Base-by-base conservation (phyloP, 2,888 invertebrate species). In the Drosophila colorata region DNA sequence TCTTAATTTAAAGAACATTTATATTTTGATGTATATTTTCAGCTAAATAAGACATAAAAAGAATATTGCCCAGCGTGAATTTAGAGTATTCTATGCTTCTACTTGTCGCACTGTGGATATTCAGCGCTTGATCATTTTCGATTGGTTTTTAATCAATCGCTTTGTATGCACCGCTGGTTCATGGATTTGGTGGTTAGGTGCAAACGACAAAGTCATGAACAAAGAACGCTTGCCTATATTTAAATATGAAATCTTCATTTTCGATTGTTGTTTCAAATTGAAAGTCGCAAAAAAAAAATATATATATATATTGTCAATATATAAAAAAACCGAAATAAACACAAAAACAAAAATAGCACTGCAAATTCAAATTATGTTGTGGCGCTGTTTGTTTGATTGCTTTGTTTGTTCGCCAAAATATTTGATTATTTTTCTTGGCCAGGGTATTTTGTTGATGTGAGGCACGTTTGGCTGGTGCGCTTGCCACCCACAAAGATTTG, bases 351-450 rank as follows among this genome's bases (percentile, higher is more conserved):
- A 52, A 58, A 44, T 38, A 47, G 9, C 46, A 37, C 37, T 52
- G 43, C 25, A 60, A 56, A 78, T 77, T 61, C 41, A 69, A 75
- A 76, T 75, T 69, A 71, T 76, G 68, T 47, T 65, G 51, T 40
- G 40, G 31, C 33, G 56, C 35, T 53, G 35, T 53, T 57, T 75
- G 55, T 65, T 69, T 77, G 65, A 73, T 78, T 60, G 60, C 37
- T 76, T 80, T 78, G 56, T 84, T 78, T 80, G 68, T 61, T 72
- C 56, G 67, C 59, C 68, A 53, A 68, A 60, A 53, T n/a, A 44
- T 31, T 14, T 40, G 25, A 13, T 2, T 38, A 23, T 13, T 25
- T 23, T 37, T 35, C 8, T 37, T 28, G 44, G 6, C 35, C 11
- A 31, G 9, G 18, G 6, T 9, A 33, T 31, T 53, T 74, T 49